phyloP scores from a whole-genome alignment of 1,140 invertebrate species.

The Drosophila carrolli region DNA sequence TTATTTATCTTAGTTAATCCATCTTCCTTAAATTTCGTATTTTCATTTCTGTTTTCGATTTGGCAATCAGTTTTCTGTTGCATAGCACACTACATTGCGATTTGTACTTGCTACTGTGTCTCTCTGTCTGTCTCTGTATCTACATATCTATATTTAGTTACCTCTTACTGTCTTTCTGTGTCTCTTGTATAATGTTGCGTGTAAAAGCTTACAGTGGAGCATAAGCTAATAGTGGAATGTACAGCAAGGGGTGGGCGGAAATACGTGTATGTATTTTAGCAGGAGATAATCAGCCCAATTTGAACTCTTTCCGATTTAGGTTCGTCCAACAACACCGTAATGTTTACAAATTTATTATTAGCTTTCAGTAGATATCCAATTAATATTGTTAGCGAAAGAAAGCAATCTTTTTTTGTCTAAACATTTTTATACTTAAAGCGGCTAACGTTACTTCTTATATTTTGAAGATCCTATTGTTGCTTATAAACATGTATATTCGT shows the following conservation, averaged over 20 bases:
- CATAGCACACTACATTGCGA: conserved; percentile 59
- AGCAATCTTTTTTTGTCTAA: too few species aligned
- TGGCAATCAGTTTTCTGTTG: conserved; percentile 40
- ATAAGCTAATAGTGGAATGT: conserved; percentile 16
- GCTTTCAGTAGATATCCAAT: background rate
- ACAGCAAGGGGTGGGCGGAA: conserved; percentile 7
- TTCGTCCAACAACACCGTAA: background rate
- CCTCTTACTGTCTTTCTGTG: conserved; percentile 29
- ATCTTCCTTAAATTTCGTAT: conserved; percentile 8
- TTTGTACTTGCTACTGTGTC: conserved; percentile 49
- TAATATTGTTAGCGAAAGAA: background rate
- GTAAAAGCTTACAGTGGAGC: conserved; percentile 12
- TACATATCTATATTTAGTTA: conserved; percentile 17
- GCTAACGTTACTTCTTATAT: background rate
- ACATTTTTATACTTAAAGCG: background rate
- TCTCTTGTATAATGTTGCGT: conserved; percentile 47
- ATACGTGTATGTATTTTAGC: background rate
- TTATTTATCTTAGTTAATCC: conserved; percentile 27
- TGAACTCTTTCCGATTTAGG: background rate
- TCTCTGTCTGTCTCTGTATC: conserved; percentile 34
- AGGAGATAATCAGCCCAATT: background rate
- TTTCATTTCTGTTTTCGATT: conserved; percentile 17
- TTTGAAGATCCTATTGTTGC: background rate
- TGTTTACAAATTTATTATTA: background rate
- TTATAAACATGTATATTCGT: background rate